phyloP scores from a whole-genome alignment of 2,797 vertebrate genomes.

The Astyanax mexicanus region DNA sequence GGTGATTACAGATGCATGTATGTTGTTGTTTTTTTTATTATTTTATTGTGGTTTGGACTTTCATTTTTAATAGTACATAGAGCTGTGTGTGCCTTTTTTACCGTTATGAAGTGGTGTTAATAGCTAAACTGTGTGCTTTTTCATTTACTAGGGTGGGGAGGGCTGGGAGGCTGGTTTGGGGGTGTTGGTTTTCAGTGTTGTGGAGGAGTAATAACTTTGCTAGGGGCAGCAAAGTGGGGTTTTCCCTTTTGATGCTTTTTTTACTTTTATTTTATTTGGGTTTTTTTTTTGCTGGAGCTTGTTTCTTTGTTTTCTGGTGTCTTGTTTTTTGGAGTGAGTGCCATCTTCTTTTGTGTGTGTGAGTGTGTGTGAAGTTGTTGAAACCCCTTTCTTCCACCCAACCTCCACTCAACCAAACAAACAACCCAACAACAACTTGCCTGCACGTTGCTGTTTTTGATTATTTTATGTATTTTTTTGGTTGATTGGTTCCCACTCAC shows the following conservation, averaged over 20 bases:
- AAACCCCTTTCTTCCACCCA: conserved; percentile 42
- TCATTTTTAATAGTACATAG: conserved; percentile 87
- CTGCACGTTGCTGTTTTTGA: conserved; percentile 65
- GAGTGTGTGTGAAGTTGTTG: conserved; percentile 79
- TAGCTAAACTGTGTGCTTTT: conserved; percentile 98
- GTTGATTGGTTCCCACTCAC: conserved; percentile 62
- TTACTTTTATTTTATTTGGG: conserved; percentile 64
- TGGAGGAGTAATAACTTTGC: conserved; percentile 79
- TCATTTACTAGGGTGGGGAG: conserved; percentile 76
- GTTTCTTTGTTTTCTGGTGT: conserved; percentile 81
- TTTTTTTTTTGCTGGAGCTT: conserved; percentile 79
- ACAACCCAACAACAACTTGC: conserved; percentile 61
- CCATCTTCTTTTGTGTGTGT: conserved; percentile 71
- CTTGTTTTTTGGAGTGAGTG: conserved; percentile 75
- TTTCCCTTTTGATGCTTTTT: conserved; percentile 79
- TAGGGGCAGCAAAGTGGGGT: conserved; percentile 72
- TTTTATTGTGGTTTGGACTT: conserved; percentile 76
- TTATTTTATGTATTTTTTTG: background rate
- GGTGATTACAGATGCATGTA: conserved; percentile 99
- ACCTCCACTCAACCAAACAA: conserved; percentile 50
- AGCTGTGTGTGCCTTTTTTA: conserved; percentile 93
- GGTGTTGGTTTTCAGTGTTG: conserved; percentile 80
- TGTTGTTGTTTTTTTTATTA: conserved; percentile 87
- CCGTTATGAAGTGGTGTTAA: conserved; percentile 98
- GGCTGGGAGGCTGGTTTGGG: conserved; percentile 80